These are phyloP conservation scores for Simalia tracyae DNA, from an alignment of 2,797 vertebrate species.

Conservation along the genomic window DNA sequence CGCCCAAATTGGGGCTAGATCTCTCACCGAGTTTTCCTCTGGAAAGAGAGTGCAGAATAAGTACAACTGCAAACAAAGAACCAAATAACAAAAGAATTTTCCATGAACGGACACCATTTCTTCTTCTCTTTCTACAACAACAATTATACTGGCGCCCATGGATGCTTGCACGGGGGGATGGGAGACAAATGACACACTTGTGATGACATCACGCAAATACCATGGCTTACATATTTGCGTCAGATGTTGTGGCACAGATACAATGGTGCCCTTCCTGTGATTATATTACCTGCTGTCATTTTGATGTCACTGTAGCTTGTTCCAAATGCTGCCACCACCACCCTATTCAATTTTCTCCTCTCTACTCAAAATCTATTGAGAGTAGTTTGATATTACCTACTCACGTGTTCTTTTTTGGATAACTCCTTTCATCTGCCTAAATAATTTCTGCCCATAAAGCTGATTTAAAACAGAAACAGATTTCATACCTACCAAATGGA, in stretches of 20 bases:
- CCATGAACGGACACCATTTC: neutral
- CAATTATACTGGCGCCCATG: neutral
- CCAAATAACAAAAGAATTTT: neutral
- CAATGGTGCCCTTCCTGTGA: neutral
- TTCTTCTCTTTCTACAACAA: neutral
- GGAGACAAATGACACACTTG: neutral
- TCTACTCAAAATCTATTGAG: neutral
- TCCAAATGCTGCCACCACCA: neutral
- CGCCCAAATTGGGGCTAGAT: neutral
- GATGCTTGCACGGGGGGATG: neutral
- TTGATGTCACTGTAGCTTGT: neutral
- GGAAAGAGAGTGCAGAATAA: neutral
- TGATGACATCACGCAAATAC: neutral
- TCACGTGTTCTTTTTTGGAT: neutral
- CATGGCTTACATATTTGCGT: neutral
- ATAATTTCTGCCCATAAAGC: neutral
- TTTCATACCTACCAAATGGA: neutral
- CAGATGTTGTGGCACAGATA: neutral
- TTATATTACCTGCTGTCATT: neutral
- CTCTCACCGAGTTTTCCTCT: neutral
- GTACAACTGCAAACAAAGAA: neutral
- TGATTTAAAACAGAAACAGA: neutral
- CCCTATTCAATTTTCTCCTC: neutral
- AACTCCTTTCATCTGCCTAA: neutral
- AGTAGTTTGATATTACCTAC: neutral